Evolutionary conservation across 2,797 vertebrate species (phyloP).

Genomic region (Spondyliosoma cantharus): DNA sequence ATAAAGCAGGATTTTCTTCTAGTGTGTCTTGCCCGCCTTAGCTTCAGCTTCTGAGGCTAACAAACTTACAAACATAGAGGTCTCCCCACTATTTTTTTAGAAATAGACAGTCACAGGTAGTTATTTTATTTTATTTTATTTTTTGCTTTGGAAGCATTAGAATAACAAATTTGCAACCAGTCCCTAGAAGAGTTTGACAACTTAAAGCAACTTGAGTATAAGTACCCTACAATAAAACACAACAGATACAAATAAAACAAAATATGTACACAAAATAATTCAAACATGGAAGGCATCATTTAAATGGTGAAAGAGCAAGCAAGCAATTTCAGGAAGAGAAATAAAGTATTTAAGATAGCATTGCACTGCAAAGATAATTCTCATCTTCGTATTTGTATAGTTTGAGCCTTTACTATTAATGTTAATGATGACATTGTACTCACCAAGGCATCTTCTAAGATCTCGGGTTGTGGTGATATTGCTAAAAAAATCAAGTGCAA

Average conservation of each 20-base stretch:
- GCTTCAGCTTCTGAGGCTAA: slow-evolving; percentile 19
- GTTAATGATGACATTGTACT: too few species aligned
- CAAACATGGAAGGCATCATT: too few species aligned
- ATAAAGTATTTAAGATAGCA: too few species aligned
- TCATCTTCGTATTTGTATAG: too few species aligned
- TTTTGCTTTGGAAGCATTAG: not conserved
- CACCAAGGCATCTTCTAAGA: not conserved
- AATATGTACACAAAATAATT: not conserved
- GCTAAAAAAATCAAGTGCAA: too few species aligned
- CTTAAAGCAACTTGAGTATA: not conserved
- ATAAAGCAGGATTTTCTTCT: slow-evolving; percentile 38
- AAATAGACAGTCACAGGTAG: not conserved
- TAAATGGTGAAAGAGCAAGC: too few species aligned
- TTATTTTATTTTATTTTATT: not conserved
- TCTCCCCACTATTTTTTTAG: not conserved
- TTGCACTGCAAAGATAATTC: not conserved
- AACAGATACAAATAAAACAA: not conserved
- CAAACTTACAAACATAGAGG: not conserved
- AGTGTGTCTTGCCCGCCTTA: slow-evolving; percentile 7
- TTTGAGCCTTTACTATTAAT: not conserved
- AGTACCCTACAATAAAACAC: not conserved
- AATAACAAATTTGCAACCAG: not conserved
- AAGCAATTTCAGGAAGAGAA: too few species aligned
- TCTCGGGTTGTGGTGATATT: not conserved
- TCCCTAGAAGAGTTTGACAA: too few species aligned